These are phyloP conservation scores for Ascidia mentula DNA, from an alignment of 23 tunicate species.

Conservation along the genomic window DNA sequence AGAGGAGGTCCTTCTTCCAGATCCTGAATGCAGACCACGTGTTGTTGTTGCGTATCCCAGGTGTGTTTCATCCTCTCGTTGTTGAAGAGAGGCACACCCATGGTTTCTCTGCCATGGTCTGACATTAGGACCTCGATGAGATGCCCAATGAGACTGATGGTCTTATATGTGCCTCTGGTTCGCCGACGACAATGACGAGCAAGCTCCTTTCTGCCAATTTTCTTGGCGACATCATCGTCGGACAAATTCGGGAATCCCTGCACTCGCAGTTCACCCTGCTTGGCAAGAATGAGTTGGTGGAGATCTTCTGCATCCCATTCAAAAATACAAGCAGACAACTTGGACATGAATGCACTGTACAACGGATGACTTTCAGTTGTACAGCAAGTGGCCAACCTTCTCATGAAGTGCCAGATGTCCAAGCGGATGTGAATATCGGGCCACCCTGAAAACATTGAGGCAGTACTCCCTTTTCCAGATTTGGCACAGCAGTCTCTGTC, in stretches of 20 bases:
- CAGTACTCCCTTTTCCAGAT: background rate
- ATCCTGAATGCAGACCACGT: conserved; percentile 45
- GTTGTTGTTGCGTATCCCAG: conserved; percentile 33
- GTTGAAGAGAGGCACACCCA: conserved; percentile 13
- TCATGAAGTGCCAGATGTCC: conserved; percentile 38
- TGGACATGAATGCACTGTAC: conserved; percentile 17
- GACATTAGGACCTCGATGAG: background rate
- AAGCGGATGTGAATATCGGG: background rate
- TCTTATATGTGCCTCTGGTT: conserved; percentile 8
- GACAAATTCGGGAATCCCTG: background rate
- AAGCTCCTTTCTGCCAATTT: background rate
- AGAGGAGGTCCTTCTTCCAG: background rate
- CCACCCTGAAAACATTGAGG: background rate
- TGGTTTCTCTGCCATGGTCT: background rate
- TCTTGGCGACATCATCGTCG: background rate
- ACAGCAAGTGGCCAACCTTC: too few species aligned
- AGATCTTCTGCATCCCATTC: conserved; percentile 26
- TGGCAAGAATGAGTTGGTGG: background rate
- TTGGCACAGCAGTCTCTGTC: conserved; percentile 37
- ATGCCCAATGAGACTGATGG: background rate
- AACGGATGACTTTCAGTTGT: conserved; percentile 29
- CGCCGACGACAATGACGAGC: conserved; percentile 21
- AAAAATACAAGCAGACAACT: conserved; percentile 28
- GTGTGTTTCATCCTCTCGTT: background rate
- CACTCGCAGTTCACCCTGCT: background rate